Percentiles rank a stretch among this genome's conserved stretches.
phyloP scores from a whole-genome alignment of 2,797 vertebrate genomes.

The Gymnodraco acuticeps region DNA sequence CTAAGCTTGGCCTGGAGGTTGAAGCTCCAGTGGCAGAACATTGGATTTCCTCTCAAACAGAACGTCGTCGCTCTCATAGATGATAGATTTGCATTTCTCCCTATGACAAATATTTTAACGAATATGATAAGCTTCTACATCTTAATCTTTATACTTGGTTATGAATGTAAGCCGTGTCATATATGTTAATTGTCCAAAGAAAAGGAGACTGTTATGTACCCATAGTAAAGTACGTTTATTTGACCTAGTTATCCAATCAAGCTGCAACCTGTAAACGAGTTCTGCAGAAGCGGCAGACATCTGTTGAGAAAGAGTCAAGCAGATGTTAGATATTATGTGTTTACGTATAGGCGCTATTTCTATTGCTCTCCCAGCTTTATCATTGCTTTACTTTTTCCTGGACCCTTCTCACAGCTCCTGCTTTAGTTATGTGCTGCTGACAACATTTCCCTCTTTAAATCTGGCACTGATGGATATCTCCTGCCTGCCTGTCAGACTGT shows the following conservation, averaged over 20 bases:
- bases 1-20: conserved; percentile 68
- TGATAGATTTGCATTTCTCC: conserved; percentile 20
- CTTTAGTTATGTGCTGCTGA: conserved; percentile 22
- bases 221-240: conserved; percentile 36
- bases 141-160: conserved; percentile 15
- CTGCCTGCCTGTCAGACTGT: conserved; percentile 20
- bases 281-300: conserved; percentile 65
- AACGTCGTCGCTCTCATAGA: conserved; percentile 18
- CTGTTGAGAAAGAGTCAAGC: conserved; percentile 67
- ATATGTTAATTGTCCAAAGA: conserved; percentile 21
- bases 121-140: conserved; percentile 8
- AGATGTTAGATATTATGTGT: conserved; percentile 68
- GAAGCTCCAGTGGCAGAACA: conserved; percentile 42
- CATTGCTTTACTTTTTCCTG: background rate
- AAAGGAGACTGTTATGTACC: background rate
- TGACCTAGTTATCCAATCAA: conserved; percentile 76
- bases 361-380: background rate
- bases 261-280: conserved; percentile 76
- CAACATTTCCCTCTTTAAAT: conserved; percentile 17
- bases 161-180: background rate
- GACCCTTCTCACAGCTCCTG: conserved; percentile 14
- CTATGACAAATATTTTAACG: conserved; percentile 1
- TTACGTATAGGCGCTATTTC: conserved; percentile 31
- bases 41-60: conserved; percentile 40
- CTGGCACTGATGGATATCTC: conserved; percentile 31